Percentiles rank a stretch among this genome's conserved stretches.
phyloP scores from a whole-genome alignment of 2,113 vertebrate genomes.

The human region DNA sequence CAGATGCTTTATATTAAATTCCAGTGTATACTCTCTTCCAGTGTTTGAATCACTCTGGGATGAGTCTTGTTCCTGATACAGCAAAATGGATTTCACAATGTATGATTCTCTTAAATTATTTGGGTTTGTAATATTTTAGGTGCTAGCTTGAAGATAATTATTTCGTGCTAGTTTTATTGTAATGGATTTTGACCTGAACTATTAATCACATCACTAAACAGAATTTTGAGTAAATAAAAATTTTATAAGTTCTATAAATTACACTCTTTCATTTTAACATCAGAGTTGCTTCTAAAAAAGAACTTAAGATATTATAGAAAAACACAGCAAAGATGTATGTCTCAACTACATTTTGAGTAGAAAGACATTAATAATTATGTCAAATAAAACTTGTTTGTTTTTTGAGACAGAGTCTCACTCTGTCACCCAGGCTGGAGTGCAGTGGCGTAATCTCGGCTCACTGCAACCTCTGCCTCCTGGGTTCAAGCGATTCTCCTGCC shows the following conservation, averaged over 20 bases:
- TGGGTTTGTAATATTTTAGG: neutral
- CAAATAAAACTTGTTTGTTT: neutral
- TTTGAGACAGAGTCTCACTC: no score
- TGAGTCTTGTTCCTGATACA: neutral
- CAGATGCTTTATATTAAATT: neutral
- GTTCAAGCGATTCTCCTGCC: no score
- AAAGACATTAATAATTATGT: neutral
- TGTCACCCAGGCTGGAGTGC: no score
- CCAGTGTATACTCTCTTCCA: neutral
- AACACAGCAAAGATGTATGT: neutral
- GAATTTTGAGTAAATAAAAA: neutral
- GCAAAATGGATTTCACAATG: neutral
- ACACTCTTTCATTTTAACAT: slow-evolving; percentile 36
- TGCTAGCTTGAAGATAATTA: slow-evolving; percentile 6
- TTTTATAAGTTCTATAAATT: neutral
- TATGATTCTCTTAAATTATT: neutral
- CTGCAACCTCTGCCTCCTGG: no score
- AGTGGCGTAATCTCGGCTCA: no score
- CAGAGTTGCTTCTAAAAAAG: neutral
- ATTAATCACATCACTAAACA: neutral
- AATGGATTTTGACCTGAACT: neutral
- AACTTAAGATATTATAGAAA: neutral
- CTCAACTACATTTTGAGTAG: neutral
- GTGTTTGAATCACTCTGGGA: neutral
- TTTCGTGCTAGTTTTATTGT: slow-evolving; percentile 20